Evolutionary conservation across 2,888 invertebrate species (phyloP).

Genomic region (Biston stratarius): DNA sequence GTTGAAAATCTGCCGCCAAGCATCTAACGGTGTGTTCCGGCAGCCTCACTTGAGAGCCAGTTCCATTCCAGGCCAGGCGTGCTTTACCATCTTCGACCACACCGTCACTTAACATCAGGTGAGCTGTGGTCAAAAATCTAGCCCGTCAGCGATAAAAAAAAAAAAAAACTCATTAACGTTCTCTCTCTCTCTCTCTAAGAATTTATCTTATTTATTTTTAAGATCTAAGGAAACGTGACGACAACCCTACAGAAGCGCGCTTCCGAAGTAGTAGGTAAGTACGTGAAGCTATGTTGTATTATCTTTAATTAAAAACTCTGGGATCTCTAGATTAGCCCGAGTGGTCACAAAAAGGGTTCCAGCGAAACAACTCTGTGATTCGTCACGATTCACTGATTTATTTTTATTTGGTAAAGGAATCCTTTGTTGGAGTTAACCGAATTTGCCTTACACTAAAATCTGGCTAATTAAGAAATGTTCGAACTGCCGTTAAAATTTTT

Average conservation of each 20-base stretch:
- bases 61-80: no score
- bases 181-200: constrained; percentile 9
- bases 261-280: constrained; percentile 59
- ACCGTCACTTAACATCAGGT: no score
- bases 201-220: constrained; percentile 17
- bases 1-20: no score
- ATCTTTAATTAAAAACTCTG: constrained; percentile 84
- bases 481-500: constrained; percentile 74
- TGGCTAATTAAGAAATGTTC: constrained; percentile 84
- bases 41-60: no score
- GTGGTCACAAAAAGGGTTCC: constrained; percentile 82
- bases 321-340: constrained; percentile 82
- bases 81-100: no score
- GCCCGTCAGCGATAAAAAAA: no score
- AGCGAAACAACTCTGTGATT: constrained; percentile 82
- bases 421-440: constrained; percentile 84
- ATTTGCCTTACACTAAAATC: constrained; percentile 83
- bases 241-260: constrained; percentile 58
- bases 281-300: constrained; percentile 82
- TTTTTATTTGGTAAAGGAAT: constrained; percentile 79
- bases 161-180: constrained; percentile 2
- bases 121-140: no score
- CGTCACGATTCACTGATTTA: constrained; percentile 83
- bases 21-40: no score
- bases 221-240: constrained; percentile 32